Conservation (phyloP, 1,140 invertebrate genomes). For the Leptinotarsa defecta region DNA sequence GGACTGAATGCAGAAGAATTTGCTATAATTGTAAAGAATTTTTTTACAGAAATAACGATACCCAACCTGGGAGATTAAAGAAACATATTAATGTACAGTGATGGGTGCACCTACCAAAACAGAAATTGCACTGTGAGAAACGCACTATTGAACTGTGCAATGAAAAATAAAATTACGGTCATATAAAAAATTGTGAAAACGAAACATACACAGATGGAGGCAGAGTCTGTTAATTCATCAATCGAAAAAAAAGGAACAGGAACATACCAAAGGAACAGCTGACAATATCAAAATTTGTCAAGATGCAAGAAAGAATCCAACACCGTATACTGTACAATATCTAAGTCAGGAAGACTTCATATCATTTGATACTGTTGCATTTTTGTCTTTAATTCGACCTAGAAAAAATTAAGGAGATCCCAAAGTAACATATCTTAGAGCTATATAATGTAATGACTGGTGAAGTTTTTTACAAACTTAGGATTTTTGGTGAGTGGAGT, state of each 20-base stretch:
- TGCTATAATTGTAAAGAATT: slow-evolving; percentile 1
- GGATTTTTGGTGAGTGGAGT: slow-evolving; percentile 22
- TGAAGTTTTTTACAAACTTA: slow-evolving; percentile 29
- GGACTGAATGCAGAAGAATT: slow-evolving; percentile 26
- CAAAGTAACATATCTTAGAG: slow-evolving; percentile 29
- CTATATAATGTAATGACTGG: slow-evolving; percentile 27
- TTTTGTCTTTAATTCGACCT: slow-evolving; percentile 27
- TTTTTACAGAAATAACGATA: slow-evolving; percentile 16
- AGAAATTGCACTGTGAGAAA: too few species aligned
- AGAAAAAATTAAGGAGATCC: slow-evolving; percentile 20
- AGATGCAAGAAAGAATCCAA: slow-evolving; percentile 14
- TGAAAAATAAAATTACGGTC: too few species aligned
- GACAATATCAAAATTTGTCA: not conserved
- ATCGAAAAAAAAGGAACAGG: not conserved
- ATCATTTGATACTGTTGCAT: slow-evolving; percentile 17
- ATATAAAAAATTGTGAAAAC: too few species aligned
- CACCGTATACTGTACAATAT: slow-evolving; percentile 16
- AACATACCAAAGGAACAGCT: slow-evolving; percentile 19
- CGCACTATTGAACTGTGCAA: too few species aligned
- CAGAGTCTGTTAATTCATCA: too few species aligned
- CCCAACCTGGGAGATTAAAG: not conserved
- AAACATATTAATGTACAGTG: not conserved
- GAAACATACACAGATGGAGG: too few species aligned
- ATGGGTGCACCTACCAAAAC: too few species aligned
- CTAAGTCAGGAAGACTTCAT: slow-evolving; percentile 17